phyloP scores from a whole-genome alignment of 2,113 vertebrate genomes.

The Nothocercus nigrocapillus region DNA sequence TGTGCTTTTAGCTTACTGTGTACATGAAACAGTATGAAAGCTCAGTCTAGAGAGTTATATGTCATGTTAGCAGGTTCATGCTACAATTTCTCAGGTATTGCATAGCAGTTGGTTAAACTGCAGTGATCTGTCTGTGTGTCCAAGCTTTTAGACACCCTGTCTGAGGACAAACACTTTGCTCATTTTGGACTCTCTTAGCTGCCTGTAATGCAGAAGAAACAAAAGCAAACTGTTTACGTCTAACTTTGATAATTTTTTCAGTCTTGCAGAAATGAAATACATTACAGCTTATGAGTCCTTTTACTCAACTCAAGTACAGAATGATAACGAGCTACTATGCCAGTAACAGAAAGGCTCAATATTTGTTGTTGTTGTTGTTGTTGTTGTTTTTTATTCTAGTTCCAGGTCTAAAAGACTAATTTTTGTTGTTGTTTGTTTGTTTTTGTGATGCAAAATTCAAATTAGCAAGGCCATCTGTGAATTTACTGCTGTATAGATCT shows the following conservation, averaged over 20 bases:
- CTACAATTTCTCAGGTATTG: neutral
- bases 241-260: neutral
- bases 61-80: neutral
- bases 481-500: neutral
- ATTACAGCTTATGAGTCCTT: accelerated
- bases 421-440: too few relatives aligned
- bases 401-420: neutral
- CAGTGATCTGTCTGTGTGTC: neutral
- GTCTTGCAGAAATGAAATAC: neutral
- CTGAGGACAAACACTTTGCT: neutral
- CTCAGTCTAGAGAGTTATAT: neutral
- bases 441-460: neutral
- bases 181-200: neutral
- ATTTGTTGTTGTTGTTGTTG: neutral
- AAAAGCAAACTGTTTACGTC: neutral
- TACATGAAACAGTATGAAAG: neutral
- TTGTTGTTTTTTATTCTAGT: neutral
- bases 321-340: accelerated
- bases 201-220: neutral
- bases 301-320: neutral
- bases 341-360: neutral
- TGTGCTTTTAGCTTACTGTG: neutral
- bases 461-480: neutral
- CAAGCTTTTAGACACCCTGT: neutral
- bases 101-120: neutral